These are phyloP conservation scores for Hesperophylax magnus DNA, from an alignment of 1,140 invertebrate species.

Conservation along the genomic window DNA sequence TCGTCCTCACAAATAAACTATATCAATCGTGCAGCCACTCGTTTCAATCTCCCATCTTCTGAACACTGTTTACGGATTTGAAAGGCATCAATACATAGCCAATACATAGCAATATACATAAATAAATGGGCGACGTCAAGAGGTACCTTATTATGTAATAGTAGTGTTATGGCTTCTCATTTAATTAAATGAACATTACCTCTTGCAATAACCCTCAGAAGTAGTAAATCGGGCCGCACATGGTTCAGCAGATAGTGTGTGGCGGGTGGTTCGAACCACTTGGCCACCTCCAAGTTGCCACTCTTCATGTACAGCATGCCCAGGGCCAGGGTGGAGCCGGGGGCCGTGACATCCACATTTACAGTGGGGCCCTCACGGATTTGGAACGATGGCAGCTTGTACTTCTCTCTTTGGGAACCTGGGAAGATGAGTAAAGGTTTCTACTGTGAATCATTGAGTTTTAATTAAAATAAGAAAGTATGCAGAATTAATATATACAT, in stretches of 20 bases:
- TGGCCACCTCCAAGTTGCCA: conserved; percentile 89
- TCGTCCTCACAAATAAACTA: too few species aligned
- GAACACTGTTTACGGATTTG: too few species aligned
- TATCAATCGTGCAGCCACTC: too few species aligned
- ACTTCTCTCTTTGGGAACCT: conserved; percentile 88
- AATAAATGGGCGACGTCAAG: too few species aligned
- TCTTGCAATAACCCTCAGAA: conserved; percentile 83
- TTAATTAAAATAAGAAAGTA: background rate
- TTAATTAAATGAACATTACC: background rate
- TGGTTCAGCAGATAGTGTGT: conserved; percentile 94
- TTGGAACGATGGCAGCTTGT: conserved; percentile 86
- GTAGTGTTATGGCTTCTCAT: too few species aligned
- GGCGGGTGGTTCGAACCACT: conserved; percentile 92
- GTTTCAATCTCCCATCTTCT: too few species aligned
- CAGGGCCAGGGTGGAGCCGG: conserved; percentile 93
- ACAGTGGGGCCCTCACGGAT: conserved; percentile 93
- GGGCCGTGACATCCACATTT: conserved; percentile 94
- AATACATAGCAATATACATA: too few species aligned
- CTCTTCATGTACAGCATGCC: conserved; percentile 94
- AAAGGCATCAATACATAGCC: too few species aligned
- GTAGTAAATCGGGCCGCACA: conserved; percentile 93
- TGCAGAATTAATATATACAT: background rate
- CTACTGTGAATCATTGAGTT: too few species aligned
- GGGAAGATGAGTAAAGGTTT: background rate
- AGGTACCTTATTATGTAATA: too few species aligned